Conservation (phyloP, 92 coral and sea anemone species). For the Hydrozoanthus gracilis region DNA sequence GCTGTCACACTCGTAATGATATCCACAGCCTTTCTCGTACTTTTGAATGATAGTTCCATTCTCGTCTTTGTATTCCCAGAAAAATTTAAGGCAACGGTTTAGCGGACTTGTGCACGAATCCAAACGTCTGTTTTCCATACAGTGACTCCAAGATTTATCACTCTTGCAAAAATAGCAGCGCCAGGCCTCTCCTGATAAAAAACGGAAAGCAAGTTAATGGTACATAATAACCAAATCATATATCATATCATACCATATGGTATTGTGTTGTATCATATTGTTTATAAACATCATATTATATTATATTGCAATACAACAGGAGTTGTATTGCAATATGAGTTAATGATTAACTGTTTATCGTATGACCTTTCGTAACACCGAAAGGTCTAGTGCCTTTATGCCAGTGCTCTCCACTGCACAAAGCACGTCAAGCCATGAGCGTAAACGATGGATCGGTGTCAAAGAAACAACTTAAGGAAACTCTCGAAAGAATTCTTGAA, state of each 20-base stretch:
- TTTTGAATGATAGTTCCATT: conserved; percentile 14
- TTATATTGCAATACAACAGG: too few species aligned
- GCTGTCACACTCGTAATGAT: conserved; percentile 32
- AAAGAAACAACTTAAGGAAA: too few species aligned
- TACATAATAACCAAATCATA: neutral
- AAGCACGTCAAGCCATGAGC: too few species aligned
- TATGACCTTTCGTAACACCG: too few species aligned
- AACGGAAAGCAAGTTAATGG: neutral
- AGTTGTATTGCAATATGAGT: too few species aligned
- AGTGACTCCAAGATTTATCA: conserved; percentile 35
- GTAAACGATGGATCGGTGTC: too few species aligned
- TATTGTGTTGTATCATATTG: neutral
- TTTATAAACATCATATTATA: too few species aligned
- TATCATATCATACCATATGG: neutral
- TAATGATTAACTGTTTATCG: too few species aligned
- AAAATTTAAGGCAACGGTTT: conserved; percentile 41
- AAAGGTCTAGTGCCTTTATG: too few species aligned
- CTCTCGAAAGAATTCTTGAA: too few species aligned
- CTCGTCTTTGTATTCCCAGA: conserved; percentile 46
- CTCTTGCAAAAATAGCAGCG: conserved; percentile 41
- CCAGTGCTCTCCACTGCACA: too few species aligned
- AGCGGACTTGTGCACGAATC: conserved; percentile 22
- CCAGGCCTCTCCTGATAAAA: conserved; percentile 15
- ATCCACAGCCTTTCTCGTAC: conserved; percentile 37
- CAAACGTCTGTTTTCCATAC: neutral